Conservation (phyloP, 2,797 vertebrate genomes). For the Chromis chromis region DNA sequence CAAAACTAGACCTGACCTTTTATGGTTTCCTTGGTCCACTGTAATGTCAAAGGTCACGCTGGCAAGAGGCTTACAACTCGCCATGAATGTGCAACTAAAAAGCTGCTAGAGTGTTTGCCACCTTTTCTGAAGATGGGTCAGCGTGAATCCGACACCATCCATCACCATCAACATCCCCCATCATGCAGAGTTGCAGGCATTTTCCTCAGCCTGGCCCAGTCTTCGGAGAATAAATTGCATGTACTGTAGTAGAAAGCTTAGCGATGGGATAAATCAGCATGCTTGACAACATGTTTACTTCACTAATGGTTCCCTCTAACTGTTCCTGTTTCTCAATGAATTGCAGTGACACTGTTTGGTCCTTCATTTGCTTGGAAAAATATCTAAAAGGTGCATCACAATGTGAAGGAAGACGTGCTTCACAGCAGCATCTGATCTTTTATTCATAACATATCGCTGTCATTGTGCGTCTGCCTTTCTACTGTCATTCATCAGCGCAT, state of each 20-base stretch:
- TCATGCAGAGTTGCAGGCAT: constrained; percentile 16
- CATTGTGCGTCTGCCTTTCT: constrained; percentile 45
- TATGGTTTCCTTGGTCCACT: too few species aligned
- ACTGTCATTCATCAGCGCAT: constrained; percentile 64
- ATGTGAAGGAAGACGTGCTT: constrained; percentile 53
- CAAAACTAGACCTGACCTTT: neutral
- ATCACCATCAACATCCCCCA: neutral
- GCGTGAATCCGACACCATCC: constrained; percentile 10
- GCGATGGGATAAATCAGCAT: constrained; percentile 37
- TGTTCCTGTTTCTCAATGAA: constrained; percentile 32
- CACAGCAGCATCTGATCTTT: constrained; percentile 68
- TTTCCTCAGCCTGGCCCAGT: neutral
- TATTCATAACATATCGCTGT: constrained; percentile 68
- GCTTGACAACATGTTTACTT: constrained; percentile 48
- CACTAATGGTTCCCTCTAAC: constrained; percentile 32
- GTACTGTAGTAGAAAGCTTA: constrained; percentile 16
- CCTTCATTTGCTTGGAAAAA: constrained; percentile 45
- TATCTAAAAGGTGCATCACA: constrained; percentile 55
- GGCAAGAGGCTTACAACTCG: neutral
- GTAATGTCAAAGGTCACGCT: neutral
- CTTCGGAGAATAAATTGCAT: constrained; percentile 16
- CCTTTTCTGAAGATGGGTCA: constrained; percentile 3
- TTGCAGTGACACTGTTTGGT: constrained; percentile 39
- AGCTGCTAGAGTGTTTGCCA: neutral
- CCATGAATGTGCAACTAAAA: constrained; percentile 7